Conservation (phyloP, 2,113 vertebrate species). For the Cephalopholis sonnerati region DNA sequence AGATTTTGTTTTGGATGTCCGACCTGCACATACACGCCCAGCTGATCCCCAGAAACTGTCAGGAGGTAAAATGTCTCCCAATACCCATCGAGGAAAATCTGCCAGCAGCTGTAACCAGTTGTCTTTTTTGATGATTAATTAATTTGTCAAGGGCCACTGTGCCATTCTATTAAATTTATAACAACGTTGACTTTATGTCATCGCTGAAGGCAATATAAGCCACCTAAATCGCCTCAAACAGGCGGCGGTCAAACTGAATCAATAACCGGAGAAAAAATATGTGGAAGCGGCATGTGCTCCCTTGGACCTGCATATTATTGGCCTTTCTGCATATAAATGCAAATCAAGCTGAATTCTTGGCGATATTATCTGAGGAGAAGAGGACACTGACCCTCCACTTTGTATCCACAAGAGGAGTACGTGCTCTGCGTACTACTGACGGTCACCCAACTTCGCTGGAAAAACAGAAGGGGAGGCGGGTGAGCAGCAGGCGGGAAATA, state of each 20-base stretch:
- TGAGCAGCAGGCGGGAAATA: too few species aligned
- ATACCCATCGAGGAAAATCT: neutral
- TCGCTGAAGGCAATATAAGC: constrained; percentile 11
- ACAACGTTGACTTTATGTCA: constrained; percentile 5
- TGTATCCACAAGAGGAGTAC: constrained; percentile 34
- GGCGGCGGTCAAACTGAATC: constrained; percentile 48
- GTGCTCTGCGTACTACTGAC: constrained; percentile 27
- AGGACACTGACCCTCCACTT: constrained; percentile 52
- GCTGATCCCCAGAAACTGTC: neutral
- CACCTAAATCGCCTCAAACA: constrained; percentile 30
- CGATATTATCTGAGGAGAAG: constrained; percentile 39
- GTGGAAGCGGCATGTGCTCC: neutral
- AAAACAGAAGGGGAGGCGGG: neutral
- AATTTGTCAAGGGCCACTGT: constrained; percentile 43
- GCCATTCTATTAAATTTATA: constrained; percentile 44
- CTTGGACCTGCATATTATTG: constrained; percentile 35
- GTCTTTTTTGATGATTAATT: constrained; percentile 60
- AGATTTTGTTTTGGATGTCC: neutral
- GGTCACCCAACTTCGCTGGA: neutral
- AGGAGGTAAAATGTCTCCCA: neutral
- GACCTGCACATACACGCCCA: neutral
- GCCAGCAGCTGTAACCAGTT: constrained; percentile 37
- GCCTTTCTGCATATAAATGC: constrained; percentile 58
- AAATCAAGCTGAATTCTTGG: constrained; percentile 45
- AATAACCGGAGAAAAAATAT: constrained; percentile 39